Base-by-base conservation (phyloP, 2,888 invertebrate genomes). In the Drosophila formosana region DNA sequence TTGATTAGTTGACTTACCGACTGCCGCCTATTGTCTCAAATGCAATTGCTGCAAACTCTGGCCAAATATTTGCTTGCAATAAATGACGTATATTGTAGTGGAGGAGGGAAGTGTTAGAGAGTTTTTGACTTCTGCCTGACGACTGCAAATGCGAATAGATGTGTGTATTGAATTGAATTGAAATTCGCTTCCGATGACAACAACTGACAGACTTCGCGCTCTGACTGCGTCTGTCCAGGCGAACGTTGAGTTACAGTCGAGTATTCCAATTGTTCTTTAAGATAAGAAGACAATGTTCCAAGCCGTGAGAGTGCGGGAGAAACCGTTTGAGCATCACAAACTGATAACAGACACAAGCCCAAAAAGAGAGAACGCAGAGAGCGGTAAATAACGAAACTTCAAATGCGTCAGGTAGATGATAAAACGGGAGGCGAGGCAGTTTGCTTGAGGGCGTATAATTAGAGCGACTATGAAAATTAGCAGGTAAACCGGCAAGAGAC, bases 401-500 rank as follows among this genome's bases (percentile, higher is more conserved):
- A 50, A 73, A 72, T 8, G 47, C 23, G 18, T 26, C 69, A 74
- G 61, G 68, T 71, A 74, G 65, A 32, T 57, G 45, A 51, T 18
- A 53, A 49, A 34, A 58, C 8, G 23, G 25, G 53, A 11, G 62
- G 4, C 13, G 56, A n/a, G 39, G 45, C 11, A 25, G 30, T 7
- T 4, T 11, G 41, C 9, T 5, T n/a, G 41, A 43, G 55, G 64
- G 49, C 43, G 58, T 65, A 46, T 75, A 85, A 82, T 85, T 81
- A 80, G 81, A 81, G 82, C 66, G 71, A 50, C 71, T 69, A 80
- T 69, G 68, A 66, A 62, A 79, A 88, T 88, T 82, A 85, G 58
- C 82, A 88, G 82, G 67, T 82, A 66, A 34, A 34, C 47, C 9
- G 28, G 7, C 32, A 3, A 50, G 6, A 50, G 18, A 57, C 6